These are phyloP conservation scores for Eulimnadia texana DNA, from an alignment of 1,140 invertebrate genomes.

Conservation along the genomic window DNA sequence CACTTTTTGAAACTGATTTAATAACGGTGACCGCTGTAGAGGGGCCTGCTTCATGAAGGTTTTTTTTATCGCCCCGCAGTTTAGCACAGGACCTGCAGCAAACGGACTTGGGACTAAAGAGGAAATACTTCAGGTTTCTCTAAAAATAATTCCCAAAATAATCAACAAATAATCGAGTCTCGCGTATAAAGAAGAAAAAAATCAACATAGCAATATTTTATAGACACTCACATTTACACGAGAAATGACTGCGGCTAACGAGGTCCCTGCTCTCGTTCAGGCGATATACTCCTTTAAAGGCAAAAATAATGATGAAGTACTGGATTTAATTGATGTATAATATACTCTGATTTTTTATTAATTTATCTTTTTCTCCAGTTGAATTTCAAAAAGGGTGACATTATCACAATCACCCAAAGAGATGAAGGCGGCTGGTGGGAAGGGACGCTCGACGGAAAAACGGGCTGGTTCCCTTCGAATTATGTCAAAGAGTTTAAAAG, in stretches of 20 bases:
- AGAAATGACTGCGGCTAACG: background rate
- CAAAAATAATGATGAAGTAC: conserved; percentile 88
- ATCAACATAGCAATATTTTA: too few relatives aligned
- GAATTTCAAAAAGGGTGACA: conserved; percentile 88
- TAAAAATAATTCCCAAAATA: too few relatives aligned
- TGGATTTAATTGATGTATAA: conserved; percentile 4
- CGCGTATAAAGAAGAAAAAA: too few relatives aligned
- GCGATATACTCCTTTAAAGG: conserved; percentile 87
- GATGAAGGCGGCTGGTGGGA: conserved; percentile 97
- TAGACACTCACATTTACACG: background rate
- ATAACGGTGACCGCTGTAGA: too few relatives aligned
- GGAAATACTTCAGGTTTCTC: too few relatives aligned
- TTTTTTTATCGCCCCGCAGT: too few relatives aligned
- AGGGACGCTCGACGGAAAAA: conserved; percentile 82
- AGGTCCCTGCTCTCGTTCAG: conserved; percentile 39
- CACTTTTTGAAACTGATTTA: too few relatives aligned
- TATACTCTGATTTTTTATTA: background rate
- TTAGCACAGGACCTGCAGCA: too few relatives aligned
- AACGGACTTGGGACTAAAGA: too few relatives aligned
- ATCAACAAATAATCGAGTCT: too few relatives aligned
- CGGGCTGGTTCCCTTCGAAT: conserved; percentile 97
- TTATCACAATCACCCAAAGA: conserved; percentile 84
- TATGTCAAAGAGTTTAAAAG: conserved; percentile 79
- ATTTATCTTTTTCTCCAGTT: conserved; percentile 44
- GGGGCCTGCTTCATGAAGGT: too few relatives aligned